Base-by-base conservation (phyloP, 2,797 vertebrate species). In the Scomberomorus guttatus region DNA sequence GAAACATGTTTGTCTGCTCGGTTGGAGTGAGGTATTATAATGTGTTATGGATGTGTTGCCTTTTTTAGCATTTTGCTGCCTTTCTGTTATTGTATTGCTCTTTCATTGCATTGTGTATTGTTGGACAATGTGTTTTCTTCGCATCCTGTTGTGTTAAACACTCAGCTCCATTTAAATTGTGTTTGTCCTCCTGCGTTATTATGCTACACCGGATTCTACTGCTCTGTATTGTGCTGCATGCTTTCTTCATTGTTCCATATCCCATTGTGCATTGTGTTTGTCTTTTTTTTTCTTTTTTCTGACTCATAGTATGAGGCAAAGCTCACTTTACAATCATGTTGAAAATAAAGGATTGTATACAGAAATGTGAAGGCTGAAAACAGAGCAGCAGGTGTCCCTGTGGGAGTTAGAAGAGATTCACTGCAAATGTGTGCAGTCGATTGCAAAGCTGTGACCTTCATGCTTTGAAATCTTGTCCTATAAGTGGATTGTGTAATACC, bases 381-480 rank as follows among this genome's bases (percentile, higher is more conserved):
- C 12, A 1, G 32, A 56, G 63, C 1, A 2, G 62, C 65, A 67
- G 24, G 39, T 80, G 65, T 80, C 8, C 20, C 50, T 18, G 20
- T n/a, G 32, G 63, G 71, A 85, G 13, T 34, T 39, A n/a, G 24
- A 66, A 70, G 34, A 65, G 57, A 48, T 61, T 59, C 8, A 48
- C 17, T 68, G 27, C 24, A 67, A 12, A 58, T 63, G 37, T 58
- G 46, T 56, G 60, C 72, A 39, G 34, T 77, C 8, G 0, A 63
- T 29, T 68, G 22, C 6, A 25, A 70, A 0, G 44, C 18, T 52
- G 50, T 77, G 65, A 79, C 77, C 56, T 70, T 78, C 20, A 27
- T 1, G 25, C 34, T 72, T 55, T 29, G 17, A 27, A 51, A n/a
- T 61, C 8, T 24, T 27, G 29, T 59, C 9, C 29, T 48, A 10